phyloP scores from a whole-genome alignment of 2,113 vertebrate species.

The Sapayoa aenigma region DNA sequence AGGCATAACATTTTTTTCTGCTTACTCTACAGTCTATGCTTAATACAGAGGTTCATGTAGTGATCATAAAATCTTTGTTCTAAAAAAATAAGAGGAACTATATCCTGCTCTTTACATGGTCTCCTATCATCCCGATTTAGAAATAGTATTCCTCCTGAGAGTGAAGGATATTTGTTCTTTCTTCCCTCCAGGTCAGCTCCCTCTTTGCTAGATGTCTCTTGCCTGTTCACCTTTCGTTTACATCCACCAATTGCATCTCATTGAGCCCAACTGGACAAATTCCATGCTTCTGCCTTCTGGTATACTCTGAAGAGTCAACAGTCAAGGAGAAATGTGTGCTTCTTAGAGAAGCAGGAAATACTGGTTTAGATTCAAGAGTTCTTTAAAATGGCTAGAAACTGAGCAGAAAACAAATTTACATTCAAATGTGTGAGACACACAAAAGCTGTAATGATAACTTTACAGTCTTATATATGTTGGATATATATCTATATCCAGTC shows the following conservation, averaged over 20 bases:
- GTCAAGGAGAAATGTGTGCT: background rate
- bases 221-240: background rate
- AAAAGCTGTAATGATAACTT: background rate
- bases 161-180: background rate
- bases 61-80: background rate
- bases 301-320: background rate
- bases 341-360: background rate
- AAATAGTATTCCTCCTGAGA: background rate
- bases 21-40: background rate
- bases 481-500: no score
- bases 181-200: fast-evolving
- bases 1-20: background rate
- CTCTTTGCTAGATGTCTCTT: background rate
- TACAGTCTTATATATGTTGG: background rate
- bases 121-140: background rate
- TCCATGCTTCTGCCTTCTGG: background rate
- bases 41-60: background rate
- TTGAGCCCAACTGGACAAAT: background rate
- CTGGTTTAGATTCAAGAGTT: background rate
- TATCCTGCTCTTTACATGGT: background rate
- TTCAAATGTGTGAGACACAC: background rate
- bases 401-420: background rate
- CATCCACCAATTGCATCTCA: background rate
- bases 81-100: background rate
- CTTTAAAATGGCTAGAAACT: background rate